Conservation (phyloP, 23 tunicate species). For the Trididemnum nubilum region DNA sequence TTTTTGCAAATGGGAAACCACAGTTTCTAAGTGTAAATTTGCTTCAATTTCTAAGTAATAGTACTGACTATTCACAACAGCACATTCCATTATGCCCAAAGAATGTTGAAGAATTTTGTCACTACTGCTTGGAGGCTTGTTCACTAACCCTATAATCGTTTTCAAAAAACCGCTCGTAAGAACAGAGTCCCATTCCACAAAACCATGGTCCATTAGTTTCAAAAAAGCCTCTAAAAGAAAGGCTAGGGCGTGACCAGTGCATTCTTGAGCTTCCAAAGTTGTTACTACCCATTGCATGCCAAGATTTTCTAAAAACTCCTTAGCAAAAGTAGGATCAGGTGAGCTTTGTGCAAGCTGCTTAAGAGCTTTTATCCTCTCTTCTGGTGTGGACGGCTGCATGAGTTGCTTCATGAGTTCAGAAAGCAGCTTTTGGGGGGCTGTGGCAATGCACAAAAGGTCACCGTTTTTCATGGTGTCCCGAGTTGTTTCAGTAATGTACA, state of each 20-base stretch:
- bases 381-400: slow-evolving; percentile 25
- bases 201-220: slow-evolving; percentile 74
- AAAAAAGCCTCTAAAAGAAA: slow-evolving; percentile 61
- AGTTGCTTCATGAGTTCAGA: slow-evolving; percentile 30
- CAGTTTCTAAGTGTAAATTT: slow-evolving; percentile 35
- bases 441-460: slow-evolving; percentile 54
- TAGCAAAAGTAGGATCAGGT: slow-evolving; percentile 86
- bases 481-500: slow-evolving; percentile 73
- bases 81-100: slow-evolving; percentile 76
- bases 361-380: slow-evolving; percentile 59
- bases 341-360: slow-evolving; percentile 55
- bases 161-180: slow-evolving; percentile 47
- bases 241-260: slow-evolving; percentile 53
- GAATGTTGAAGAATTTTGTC: slow-evolving; percentile 68
- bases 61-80: slow-evolving; percentile 71
- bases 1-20: slow-evolving; percentile 72
- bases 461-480: slow-evolving; percentile 77
- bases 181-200: slow-evolving; percentile 38
- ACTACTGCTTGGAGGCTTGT: slow-evolving; percentile 40
- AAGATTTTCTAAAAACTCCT: slow-evolving; percentile 51
- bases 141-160: slow-evolving; percentile 48
- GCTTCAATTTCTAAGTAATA: slow-evolving; percentile 56
- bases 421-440: slow-evolving; percentile 58
- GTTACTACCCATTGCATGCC: slow-evolving; percentile 57
- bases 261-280: slow-evolving; percentile 45